Evolutionary conservation across 2,888 invertebrate genomes (phyloP).

Genomic region (Andrena praecox): DNA sequence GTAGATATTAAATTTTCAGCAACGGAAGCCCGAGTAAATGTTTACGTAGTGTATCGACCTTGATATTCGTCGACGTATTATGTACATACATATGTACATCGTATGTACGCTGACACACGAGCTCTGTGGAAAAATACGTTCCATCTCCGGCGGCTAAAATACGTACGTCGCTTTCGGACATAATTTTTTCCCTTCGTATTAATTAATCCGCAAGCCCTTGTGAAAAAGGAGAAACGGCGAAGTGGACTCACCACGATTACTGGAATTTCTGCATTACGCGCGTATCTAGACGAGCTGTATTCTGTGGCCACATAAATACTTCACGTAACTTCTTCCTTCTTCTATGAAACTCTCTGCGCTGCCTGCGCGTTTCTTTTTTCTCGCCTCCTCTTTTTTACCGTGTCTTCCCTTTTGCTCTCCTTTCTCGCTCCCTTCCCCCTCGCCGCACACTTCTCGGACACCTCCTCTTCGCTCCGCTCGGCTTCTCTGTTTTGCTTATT

Average conservation of each 20-base stretch:
- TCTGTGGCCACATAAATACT: constrained; percentile 46
- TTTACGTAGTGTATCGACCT: constrained; percentile 51
- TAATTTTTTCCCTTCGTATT: neutral
- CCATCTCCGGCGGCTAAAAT: too few species aligned
- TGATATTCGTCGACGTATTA: constrained; percentile 22
- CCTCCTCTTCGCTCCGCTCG: constrained; percentile 33
- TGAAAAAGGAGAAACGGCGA: neutral
- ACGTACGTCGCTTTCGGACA: neutral
- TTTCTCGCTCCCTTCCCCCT: constrained; percentile 3
- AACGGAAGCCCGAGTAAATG: constrained; percentile 46
- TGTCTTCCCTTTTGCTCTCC: constrained; percentile 14
- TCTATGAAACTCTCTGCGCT: constrained; percentile 28
- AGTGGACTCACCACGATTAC: constrained; percentile 7
- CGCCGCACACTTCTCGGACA: constrained; percentile 4
- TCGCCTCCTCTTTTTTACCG: neutral
- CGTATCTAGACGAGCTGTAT: constrained; percentile 11
- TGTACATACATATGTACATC: neutral
- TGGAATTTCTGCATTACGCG: constrained; percentile 9
- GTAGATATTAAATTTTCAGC: constrained; percentile 64
- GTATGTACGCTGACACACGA: too few species aligned
- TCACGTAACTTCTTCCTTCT: constrained; percentile 44
- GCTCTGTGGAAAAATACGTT: too few species aligned
- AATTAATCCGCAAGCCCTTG: neutral
- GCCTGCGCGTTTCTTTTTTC: neutral
- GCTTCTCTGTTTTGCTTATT: constrained; percentile 46